These are phyloP conservation scores for Grammomys surdaster DNA, from an alignment of 2,113 vertebrate species.

Conservation along the genomic window DNA sequence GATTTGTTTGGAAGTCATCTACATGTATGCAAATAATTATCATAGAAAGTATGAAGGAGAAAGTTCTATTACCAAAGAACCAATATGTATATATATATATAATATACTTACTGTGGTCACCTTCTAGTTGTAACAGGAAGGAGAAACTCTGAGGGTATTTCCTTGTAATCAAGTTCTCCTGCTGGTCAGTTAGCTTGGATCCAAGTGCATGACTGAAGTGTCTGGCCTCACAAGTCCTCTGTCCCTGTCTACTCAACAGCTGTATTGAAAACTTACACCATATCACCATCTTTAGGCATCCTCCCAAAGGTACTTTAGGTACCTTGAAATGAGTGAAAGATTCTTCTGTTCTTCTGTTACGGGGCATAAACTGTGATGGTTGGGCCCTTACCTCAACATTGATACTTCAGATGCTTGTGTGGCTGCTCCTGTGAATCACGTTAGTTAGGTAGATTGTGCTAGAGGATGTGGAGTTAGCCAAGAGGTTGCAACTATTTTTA, in stretches of 20 bases:
- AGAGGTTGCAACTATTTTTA: background rate
- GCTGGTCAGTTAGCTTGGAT: background rate
- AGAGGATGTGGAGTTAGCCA: background rate
- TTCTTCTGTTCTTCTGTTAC: background rate
- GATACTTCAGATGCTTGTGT: background rate
- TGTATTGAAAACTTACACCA: background rate
- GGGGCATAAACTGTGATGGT: background rate
- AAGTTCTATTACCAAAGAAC: conserved; percentile 23
- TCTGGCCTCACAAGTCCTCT: background rate
- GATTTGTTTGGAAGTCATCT: conserved; percentile 10
- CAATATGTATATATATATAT: background rate
- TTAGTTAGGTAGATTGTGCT: background rate
- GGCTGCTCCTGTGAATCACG: background rate
- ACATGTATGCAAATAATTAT: background rate
- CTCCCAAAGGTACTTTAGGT: background rate
- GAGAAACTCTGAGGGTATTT: background rate
- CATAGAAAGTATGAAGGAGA: background rate
- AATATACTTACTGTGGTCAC: background rate
- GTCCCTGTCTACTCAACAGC: background rate
- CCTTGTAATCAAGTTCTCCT: background rate
- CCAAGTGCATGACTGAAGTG: background rate
- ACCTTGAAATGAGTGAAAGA: conserved; percentile 4
- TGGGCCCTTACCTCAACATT: background rate
- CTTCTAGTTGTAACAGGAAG: background rate
- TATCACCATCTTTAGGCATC: background rate